Conservation (phyloP, 1,140 invertebrate species). For the Drosophila jambulina region DNA sequence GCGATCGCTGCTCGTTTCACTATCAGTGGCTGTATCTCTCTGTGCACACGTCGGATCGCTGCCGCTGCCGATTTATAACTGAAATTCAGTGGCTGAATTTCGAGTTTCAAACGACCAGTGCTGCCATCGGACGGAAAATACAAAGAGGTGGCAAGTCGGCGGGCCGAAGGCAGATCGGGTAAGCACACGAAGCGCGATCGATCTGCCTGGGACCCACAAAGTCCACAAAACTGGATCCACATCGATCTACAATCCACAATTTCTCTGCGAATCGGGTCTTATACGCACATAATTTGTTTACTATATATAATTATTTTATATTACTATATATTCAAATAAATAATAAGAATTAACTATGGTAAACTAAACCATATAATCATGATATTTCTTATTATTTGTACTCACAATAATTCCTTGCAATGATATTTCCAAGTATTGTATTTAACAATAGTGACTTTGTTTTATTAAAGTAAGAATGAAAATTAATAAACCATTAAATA, state of each 20-base stretch:
- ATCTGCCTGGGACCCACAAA: not conserved
- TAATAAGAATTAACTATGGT: not conserved
- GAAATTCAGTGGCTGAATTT: constrained; percentile 4
- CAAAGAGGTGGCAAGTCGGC: not conserved
- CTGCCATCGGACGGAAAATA: not conserved
- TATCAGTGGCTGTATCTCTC: not conserved
- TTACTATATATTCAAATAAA: too few species aligned
- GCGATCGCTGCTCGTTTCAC: not conserved
- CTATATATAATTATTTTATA: too few species aligned
- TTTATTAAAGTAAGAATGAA: not conserved
- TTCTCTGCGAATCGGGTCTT: not conserved
- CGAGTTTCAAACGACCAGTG: not conserved
- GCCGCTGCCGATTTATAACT: constrained; percentile 5
- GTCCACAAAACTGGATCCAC: not conserved
- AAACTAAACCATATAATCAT: not conserved
- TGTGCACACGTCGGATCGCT: constrained; percentile 2
- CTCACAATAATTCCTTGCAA: not conserved
- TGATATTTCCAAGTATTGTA: not conserved
- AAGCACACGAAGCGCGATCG: not conserved
- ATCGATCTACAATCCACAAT: not conserved
- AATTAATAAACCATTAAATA: not conserved
- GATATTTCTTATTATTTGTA: not conserved
- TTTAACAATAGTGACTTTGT: not conserved
- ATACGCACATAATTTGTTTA: not conserved
- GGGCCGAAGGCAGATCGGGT: not conserved